These are phyloP conservation scores for Theodoxus fluviatilis DNA, from an alignment of 2,888 invertebrate species.

Conservation along the genomic window DNA sequence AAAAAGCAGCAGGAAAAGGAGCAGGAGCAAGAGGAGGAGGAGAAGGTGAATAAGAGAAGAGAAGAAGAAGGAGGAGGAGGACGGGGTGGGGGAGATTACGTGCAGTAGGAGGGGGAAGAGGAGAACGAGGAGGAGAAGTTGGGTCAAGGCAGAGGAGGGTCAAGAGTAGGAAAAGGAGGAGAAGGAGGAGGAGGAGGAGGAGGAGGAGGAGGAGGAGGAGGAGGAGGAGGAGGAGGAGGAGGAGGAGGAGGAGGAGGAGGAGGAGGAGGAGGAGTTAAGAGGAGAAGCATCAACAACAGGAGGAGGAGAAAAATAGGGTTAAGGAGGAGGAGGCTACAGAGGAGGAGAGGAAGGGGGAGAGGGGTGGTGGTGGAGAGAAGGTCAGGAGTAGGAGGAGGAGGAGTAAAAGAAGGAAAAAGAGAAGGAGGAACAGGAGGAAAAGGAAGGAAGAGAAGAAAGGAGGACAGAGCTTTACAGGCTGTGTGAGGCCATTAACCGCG, in stretches of 20 bases:
- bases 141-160: background rate
- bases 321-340: background rate
- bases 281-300: background rate
- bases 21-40: too few relatives aligned
- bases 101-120: background rate
- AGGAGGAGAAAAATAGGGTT: background rate
- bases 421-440: too few relatives aligned
- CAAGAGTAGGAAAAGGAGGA: conserved; percentile 4
- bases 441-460: too few relatives aligned
- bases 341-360: background rate
- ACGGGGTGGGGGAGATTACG: too few relatives aligned
- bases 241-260: background rate
- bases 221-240: background rate
- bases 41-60: too few relatives aligned
- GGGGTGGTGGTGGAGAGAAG: conserved; percentile 2
- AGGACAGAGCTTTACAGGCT: too few relatives aligned
- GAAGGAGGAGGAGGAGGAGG: background rate
- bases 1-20: too few relatives aligned
- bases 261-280: background rate
- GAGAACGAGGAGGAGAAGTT: background rate
- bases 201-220: background rate
- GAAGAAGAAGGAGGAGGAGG: too few relatives aligned
- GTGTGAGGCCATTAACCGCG: too few relatives aligned
- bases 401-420: too few relatives aligned
- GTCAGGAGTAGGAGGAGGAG: too few relatives aligned